Conservation (phyloP, 23 tunicate species). For the Trididemnum miniatum region DNA sequence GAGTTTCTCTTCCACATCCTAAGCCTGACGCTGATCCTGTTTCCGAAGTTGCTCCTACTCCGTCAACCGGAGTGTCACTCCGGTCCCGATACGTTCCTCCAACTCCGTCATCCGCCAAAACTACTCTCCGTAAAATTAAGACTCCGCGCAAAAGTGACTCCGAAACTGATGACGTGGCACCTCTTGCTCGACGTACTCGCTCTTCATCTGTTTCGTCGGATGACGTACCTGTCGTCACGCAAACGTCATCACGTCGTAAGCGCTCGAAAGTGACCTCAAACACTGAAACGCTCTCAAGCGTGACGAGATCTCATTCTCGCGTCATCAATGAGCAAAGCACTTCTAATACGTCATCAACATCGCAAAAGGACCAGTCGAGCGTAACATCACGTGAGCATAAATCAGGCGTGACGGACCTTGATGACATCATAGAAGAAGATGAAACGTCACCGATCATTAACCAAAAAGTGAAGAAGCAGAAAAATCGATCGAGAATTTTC, state of each 20-base stretch:
- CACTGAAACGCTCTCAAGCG: not conserved
- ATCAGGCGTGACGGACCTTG: not conserved
- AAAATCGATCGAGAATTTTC: not conserved
- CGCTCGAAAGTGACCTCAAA: not conserved
- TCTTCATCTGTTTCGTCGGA: not conserved
- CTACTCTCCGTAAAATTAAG: too few relatives aligned
- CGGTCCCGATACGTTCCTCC: too few relatives aligned
- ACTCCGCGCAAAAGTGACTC: not conserved
- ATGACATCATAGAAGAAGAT: constrained; percentile 6
- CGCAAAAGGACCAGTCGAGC: not conserved
- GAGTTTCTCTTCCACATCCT: too few relatives aligned
- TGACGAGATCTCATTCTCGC: not conserved
- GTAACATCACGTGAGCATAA: not conserved
- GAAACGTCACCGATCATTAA: not conserved
- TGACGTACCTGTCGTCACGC: constrained; percentile 8
- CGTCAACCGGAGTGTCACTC: too few relatives aligned
- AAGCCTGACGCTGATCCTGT: too few relatives aligned
- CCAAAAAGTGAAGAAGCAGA: not conserved
- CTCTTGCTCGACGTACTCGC: not conserved
- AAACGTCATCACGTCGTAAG: constrained; percentile 20
- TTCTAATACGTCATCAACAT: not conserved
- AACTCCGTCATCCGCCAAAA: too few relatives aligned
- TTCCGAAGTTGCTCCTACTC: too few relatives aligned
- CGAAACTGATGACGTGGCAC: not conserved
- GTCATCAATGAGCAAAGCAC: too few relatives aligned